Conservation (phyloP, 2,888 invertebrate genomes). For the Orthonychiurus folsomi region DNA sequence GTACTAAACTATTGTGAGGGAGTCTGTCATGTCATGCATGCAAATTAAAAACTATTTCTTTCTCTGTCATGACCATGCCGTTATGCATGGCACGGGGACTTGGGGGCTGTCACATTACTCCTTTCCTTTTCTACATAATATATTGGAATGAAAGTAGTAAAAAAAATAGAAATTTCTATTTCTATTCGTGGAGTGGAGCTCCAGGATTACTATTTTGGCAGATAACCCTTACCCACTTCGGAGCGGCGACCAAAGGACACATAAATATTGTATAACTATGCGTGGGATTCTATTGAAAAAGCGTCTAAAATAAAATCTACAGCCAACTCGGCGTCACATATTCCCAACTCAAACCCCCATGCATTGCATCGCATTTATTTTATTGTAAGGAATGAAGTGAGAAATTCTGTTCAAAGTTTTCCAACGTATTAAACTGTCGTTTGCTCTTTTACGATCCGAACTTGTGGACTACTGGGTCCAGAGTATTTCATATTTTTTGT, state of each 20-base stretch:
- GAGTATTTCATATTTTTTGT: not conserved
- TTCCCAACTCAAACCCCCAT: no score
- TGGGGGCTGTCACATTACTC: not conserved
- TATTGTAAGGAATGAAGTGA: no score
- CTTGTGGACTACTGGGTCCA: not conserved
- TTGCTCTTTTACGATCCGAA: not conserved
- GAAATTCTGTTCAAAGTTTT: not conserved
- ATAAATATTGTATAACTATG: no score
- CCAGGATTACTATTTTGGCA: no score
- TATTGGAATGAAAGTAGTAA: not conserved
- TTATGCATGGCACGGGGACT: no score
- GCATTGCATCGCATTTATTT: no score
- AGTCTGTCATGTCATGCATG: not conserved
- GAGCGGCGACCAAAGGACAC: no score
- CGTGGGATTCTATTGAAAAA: no score
- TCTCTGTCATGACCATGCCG: not conserved
- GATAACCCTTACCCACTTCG: no score
- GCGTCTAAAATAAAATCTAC: no score
- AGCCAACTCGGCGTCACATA: no score
- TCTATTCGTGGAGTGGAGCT: no score
- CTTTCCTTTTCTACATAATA: not conserved
- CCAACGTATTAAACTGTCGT: not conserved
- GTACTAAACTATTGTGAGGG: not conserved
- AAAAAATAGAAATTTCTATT: not conserved
- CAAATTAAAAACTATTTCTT: not conserved